Evolutionary conservation across 1,140 invertebrate species (phyloP), one percentile per base, ranked within the genome.

Genomic region (Scaptomyza hsui): DNA sequence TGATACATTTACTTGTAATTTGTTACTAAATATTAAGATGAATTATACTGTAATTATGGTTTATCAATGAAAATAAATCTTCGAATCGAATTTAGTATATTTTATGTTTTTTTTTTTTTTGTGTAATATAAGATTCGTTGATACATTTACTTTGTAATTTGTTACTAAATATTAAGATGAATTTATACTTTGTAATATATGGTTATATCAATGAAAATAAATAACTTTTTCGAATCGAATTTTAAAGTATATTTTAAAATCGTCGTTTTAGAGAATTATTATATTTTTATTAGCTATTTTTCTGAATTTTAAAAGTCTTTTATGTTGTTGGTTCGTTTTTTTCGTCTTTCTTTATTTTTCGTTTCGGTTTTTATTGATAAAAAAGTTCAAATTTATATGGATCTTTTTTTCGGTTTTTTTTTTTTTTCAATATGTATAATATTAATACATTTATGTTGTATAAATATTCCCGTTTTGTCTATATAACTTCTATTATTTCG

Each of bases 401-500:
- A 69, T 83, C 60, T 47, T 71, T 75, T 64, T 62, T 52, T 29
- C 32, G 12, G 32, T 37, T 37, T 72, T 67, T 57, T n/a, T 57
- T 75, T 32, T 51, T 56, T 71, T 63, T 69, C 32, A 68, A 51
- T 72, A 68, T 80, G 70, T 88, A 88, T 86, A 88, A 76, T 83
- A 86, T 86, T 86, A 86, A 88, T 88, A 82, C 83, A 88, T 75
- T 82, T 75, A 78, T 76, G 63, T 74, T 88, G 82, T 88, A 88
- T 86, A 86, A 86, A 86, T 86, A 88, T 81, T 88, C 71, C 65
- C 67, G 78, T 65, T 86, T 86, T 78, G 69, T 88, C 78, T 82
- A 86, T 86, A 86, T 86, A 72, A 77, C 81, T 77, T 78, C 60
- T 78, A 78, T 82, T 88, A 82, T 78, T 85, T 72, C 74, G 75